These are phyloP conservation scores for Eupithecia insigniata DNA, from an alignment of 2,888 invertebrate species.

Conservation along the genomic window DNA sequence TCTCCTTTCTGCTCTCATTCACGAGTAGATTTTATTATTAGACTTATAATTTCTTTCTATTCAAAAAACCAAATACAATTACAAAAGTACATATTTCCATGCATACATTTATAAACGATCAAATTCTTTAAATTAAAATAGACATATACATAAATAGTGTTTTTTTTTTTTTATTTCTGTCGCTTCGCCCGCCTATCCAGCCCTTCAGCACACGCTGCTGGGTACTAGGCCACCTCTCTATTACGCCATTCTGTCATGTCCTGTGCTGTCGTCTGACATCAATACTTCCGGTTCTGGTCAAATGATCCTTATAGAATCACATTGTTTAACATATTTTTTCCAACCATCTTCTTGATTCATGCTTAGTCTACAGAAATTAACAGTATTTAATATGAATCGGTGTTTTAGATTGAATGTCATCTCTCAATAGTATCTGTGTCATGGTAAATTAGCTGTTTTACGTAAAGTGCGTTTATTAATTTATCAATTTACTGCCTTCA, in stretches of 20 bases:
- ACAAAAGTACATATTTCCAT: too few relatives aligned
- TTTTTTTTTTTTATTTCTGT: neutral
- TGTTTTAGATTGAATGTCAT: slow-evolving; percentile 12
- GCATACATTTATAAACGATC: too few relatives aligned
- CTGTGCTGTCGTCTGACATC: neutral
- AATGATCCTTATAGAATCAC: neutral
- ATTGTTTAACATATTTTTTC: neutral
- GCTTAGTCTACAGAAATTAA: neutral
- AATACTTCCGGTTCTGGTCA: neutral
- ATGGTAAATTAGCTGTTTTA: slow-evolving; percentile 10
- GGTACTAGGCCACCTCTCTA: too few relatives aligned
- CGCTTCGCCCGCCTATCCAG: neutral
- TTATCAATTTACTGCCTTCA: slow-evolving; percentile 9
- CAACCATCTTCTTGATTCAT: neutral
- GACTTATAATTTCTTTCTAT: neutral
- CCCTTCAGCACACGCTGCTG: too few relatives aligned
- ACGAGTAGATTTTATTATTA: neutral
- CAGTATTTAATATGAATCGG: slow-evolving; percentile 10
- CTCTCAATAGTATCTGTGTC: neutral
- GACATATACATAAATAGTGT: neutral
- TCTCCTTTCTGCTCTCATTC: neutral
- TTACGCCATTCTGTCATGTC: too few relatives aligned
- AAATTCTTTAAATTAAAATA: too few relatives aligned
- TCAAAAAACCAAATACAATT: neutral
- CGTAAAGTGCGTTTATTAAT: slow-evolving; percentile 12